Evolutionary conservation across 2,113 vertebrate species (phyloP), one percentile per base, ranked within the genome.

Genomic region (human): DNA sequence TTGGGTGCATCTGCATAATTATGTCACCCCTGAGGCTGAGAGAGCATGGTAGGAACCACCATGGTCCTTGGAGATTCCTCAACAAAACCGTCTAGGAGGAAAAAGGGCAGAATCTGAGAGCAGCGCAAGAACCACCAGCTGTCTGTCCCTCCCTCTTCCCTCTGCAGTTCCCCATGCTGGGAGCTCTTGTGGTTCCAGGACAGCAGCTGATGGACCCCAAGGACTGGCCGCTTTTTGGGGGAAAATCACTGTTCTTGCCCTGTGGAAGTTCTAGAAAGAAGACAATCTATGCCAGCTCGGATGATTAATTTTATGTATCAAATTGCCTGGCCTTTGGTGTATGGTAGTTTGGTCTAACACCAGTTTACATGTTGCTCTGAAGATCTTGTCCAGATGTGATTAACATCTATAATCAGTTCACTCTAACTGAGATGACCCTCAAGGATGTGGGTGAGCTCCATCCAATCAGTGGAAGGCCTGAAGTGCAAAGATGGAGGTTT

Each of bases 271-370:
- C 64, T 75, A 52, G 72, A 18, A 48, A 70, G 52, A 50, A 45
- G 30, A 22, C 14, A 30, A 3, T 11, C 3, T 6, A 2, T 8
- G 0, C 66, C 16, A 11, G 38, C 48, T 45, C 40, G 10, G 7
- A 3, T 6, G 13, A 22, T 38, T 38, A 20, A 11, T 57, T 52
- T 13, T 20, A 9, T 18, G 18, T 7, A 32, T 43, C 45, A 10
- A 2, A 1, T 14, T 64, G 78, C 12, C 43, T 18, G 3, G 17
- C 3, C 38, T 57, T 1, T 72, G 52, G 50, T 22, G 40, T 35
- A 13, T 4, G 11, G 48, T 20, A 35, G 50, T 79, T 38, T 4
- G 38, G 32, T 27, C 72, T 48, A 12, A 27, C 20, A 35, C 23
- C 11, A 0, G 18, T 55, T 17, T 61, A 6, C 2, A 1, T 18